Base-by-base conservation (phyloP, 2,113 vertebrate species). In the Orcinus orca region DNA sequence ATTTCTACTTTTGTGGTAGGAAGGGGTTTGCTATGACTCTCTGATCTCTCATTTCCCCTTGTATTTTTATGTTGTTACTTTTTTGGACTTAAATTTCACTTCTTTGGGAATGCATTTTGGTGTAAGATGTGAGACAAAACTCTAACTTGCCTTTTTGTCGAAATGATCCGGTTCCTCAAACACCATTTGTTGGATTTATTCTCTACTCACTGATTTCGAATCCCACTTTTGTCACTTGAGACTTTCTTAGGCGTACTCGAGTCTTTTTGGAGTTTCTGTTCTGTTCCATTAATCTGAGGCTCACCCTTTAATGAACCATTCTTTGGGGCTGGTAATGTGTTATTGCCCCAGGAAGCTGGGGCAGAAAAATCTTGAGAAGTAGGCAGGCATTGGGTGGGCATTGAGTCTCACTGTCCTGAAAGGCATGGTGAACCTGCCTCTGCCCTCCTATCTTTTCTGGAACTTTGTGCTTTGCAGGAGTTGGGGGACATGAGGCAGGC, bases 101-200 rank as follows among this genome's bases (percentile, higher is more conserved):
- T 96, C 23, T 36, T 88, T 73, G 25, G 31, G 38, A 88, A 50
- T 76, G 23, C 62, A 73, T 88, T 93, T 94, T 87, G 8, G n/a
- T 86, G 77, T 92, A 65, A 76, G 65, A 55, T 93, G 65, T 93
- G 47, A 88, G 81, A 29, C 90, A 80, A 90, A 38, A 81, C 58
- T 77, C 65, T 84, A 90, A 77, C 80, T 63, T 79, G 44, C 5
- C 63, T 82, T 90, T 95, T 94, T 93, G 71, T 81, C 47, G 83
- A 92, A 93, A 21, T 18, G 67, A 88, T 77, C 41, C 60, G 15
- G 44, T 80, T 94, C 77, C 31, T 65, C 62, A 74, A 26, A 70
- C 9, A 17, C 29, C 58, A 55, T 74, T 84, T 74, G 50, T n/a
- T 77, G 84, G 87, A 58, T 80, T 74, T 76, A 44, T 96, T 87